These are phyloP conservation scores for Crocallis elinguaria DNA, from an alignment of 2,888 invertebrate genomes.

Conservation along the genomic window DNA sequence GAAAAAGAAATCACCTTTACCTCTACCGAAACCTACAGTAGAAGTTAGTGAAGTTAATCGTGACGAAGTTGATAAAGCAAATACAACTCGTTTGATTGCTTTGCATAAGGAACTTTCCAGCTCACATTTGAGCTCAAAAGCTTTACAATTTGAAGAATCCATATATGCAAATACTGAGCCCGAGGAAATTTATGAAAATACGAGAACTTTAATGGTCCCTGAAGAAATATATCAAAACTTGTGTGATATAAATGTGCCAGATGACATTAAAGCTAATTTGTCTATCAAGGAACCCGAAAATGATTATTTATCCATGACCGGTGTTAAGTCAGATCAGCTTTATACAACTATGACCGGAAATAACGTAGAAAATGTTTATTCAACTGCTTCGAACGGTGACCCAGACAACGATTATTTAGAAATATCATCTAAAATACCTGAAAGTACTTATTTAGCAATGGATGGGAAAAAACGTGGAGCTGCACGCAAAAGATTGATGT, in stretches of 20 bases:
- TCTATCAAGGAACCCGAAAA: background rate
- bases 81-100: background rate
- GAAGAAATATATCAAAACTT: constrained; percentile 23
- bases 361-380: background rate
- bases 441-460: background rate
- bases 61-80: constrained; percentile 2
- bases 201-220: background rate
- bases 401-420: background rate
- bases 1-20: constrained; percentile 52
- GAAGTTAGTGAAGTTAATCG: constrained; percentile 5
- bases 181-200: constrained; percentile 30
- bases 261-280: constrained; percentile 52
- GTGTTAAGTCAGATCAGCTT: background rate
- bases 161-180: constrained; percentile 6
- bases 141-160: background rate
- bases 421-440: background rate
- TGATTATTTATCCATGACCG: background rate
- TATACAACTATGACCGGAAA: constrained; percentile 7
- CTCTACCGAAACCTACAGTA: constrained; percentile 43
- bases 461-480: background rate
- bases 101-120: background rate
- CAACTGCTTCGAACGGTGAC: background rate
- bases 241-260: constrained; percentile 45
- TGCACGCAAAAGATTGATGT: constrained; percentile 16
- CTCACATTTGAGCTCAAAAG: background rate